phyloP scores from a whole-genome alignment of 64 coral and sea anemone genomes.

The Porites lutea region DNA sequence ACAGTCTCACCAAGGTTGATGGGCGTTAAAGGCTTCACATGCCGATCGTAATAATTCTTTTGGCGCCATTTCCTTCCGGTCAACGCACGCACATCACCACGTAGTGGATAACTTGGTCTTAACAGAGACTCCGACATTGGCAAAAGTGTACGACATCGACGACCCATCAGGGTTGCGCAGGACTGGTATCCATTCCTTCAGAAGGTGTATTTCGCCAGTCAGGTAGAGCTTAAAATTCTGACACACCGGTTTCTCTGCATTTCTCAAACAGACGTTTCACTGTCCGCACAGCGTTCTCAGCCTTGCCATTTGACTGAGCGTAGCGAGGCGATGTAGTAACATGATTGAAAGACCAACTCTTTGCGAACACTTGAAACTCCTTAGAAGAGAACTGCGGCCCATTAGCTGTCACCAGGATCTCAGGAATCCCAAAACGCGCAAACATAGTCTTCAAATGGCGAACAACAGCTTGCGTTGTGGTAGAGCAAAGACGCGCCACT shows the following conservation, averaged over 20 bases:
- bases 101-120: background rate
- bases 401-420: constrained; percentile 3
- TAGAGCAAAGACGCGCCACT: constrained; percentile 1
- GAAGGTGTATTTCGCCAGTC: too few species aligned
- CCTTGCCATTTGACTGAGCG: constrained; percentile 22
- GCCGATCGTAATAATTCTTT: too few species aligned
- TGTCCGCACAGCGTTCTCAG: too few species aligned
- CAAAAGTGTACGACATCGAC: too few species aligned
- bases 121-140: constrained; percentile 6
- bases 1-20: background rate
- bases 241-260: constrained; percentile 24
- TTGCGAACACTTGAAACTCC: background rate
- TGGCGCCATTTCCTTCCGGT: too few species aligned
- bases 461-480: constrained; percentile 3
- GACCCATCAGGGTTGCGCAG: constrained; percentile 23
- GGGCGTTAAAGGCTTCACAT: too few species aligned
- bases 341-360: constrained; percentile 29
- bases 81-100: too few species aligned
- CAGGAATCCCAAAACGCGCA: too few species aligned
- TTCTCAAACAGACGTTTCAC: constrained; percentile 31
- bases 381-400: too few species aligned
- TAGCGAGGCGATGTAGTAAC: background rate
- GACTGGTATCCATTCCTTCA: constrained; percentile 19
- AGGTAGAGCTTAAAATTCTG: too few species aligned
- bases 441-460: constrained; percentile 19